These are phyloP conservation scores for Brienomyrus brachyistius DNA, from an alignment of 2,113 vertebrate genomes.

Conservation along the genomic window DNA sequence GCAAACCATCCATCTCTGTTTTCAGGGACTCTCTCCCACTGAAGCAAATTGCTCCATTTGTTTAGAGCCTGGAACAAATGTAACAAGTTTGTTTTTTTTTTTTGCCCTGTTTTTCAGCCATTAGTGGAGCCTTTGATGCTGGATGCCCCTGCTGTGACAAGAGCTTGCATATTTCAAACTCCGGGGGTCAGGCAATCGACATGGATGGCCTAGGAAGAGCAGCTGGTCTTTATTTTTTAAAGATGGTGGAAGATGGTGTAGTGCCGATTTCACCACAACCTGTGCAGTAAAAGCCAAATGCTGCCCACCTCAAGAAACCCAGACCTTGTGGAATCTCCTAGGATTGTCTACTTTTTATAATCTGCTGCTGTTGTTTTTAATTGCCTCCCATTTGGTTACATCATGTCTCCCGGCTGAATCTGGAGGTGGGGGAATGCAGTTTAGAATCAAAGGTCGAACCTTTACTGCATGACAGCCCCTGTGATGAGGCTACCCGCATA, in stretches of 20 bases:
- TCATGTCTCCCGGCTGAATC: neutral
- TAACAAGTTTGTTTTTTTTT: slow-evolving; percentile 9
- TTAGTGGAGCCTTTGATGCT: slow-evolving; percentile 19
- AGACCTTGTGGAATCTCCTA: neutral
- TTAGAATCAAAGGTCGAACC: neutral
- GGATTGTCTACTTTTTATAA: neutral
- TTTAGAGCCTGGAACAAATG: slow-evolving; percentile 7
- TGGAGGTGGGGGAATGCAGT: neutral
- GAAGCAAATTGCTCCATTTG: slow-evolving; percentile 25
- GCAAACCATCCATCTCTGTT: neutral
- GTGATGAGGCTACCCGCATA: neutral
- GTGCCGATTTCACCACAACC: neutral
- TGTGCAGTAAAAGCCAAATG: neutral
- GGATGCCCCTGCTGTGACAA: slow-evolving; percentile 5
- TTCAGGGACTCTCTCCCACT: neutral
- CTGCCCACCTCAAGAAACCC: neutral
- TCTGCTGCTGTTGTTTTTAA: neutral
- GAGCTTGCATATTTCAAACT: neutral
- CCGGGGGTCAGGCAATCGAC: neutral
- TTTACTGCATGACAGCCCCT: neutral
- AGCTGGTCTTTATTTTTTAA: slow-evolving; percentile 10
- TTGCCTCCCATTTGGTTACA: neutral
- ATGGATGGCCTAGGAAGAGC: neutral
- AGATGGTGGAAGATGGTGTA: neutral
- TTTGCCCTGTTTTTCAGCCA: neutral